These are phyloP conservation scores for Oscheius sp. DNA, from an alignment of 1,140 invertebrate genomes.

Conservation along the genomic window DNA sequence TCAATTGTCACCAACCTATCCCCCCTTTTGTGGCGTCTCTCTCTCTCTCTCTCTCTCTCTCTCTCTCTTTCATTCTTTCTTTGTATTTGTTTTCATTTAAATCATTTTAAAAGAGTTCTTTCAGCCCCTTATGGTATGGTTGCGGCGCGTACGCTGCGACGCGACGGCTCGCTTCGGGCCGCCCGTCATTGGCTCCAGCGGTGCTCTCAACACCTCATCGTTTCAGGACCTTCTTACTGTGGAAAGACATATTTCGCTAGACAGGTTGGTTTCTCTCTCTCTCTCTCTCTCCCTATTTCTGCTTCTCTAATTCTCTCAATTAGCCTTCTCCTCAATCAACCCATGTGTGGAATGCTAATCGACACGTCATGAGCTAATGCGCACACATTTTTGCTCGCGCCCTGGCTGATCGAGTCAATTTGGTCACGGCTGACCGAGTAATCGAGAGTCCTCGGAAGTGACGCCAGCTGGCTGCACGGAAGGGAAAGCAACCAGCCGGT, in stretches of 20 bases:
- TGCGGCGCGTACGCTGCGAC: background rate
- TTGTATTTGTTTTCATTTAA: background rate
- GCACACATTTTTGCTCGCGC: background rate
- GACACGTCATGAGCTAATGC: background rate
- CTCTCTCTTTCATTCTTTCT: background rate
- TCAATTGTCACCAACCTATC: no score
- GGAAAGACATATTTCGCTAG: slow-evolving; percentile 3
- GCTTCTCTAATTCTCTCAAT: background rate
- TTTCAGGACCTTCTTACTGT: slow-evolving; percentile 1
- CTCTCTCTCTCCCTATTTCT: background rate
- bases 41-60: no score
- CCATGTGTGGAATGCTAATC: background rate
- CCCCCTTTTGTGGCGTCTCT: no score
- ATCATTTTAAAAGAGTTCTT: background rate
- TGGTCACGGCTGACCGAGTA: background rate
- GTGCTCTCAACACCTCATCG: background rate
- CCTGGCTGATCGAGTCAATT: background rate
- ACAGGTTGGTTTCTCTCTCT: background rate
- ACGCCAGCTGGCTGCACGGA: slow-evolving; percentile 1
- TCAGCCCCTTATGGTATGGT: background rate
- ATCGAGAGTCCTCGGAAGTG: background rate
- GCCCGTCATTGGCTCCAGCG: slow-evolving; percentile 1
- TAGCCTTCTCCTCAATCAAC: background rate
- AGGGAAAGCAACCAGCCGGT: background rate
- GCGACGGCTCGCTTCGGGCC: background rate